Evolutionary conservation across 2,113 vertebrate species (phyloP).

Genomic region (Phoenicopterus ruber): DNA sequence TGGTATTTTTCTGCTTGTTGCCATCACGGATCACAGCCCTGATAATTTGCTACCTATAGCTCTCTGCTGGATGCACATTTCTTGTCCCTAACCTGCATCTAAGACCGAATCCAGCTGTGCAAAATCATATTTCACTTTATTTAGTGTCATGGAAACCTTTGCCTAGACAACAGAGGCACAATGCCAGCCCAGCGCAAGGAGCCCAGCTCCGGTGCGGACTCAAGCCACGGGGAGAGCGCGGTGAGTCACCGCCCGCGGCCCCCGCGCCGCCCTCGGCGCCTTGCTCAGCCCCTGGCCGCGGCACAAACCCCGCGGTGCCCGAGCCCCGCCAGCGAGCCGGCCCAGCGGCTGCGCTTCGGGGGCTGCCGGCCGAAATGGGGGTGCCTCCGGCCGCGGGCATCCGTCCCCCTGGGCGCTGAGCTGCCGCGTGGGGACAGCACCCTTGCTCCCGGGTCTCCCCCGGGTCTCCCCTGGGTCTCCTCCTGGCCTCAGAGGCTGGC

Average conservation of each 20-base stretch:
- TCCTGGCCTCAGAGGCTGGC: accelerated
- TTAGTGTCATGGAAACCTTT: conserved; percentile 63
- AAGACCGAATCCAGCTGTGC: conserved; percentile 50
- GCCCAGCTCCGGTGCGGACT: accelerated
- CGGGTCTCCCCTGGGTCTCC: not conserved
- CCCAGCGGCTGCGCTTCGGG: accelerated
- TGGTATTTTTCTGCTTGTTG: conserved; percentile 24
- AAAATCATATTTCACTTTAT: conserved; percentile 50
- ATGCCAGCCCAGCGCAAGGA: not conserved
- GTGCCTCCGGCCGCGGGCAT: accelerated
- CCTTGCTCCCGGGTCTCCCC: not conserved
- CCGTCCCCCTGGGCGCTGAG: not conserved
- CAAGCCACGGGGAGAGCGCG: accelerated
- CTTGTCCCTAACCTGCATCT: conserved; percentile 38
- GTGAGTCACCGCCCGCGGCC: not conserved
- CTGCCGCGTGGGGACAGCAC: not conserved
- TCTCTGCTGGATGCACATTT: conserved; percentile 35
- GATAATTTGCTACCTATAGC: conserved; percentile 20
- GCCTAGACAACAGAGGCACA: conserved; percentile 53
- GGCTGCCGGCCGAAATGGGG: accelerated
- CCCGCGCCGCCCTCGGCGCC: accelerated
- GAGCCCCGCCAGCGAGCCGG: accelerated
- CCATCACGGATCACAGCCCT: conserved; percentile 10
- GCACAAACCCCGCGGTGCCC: accelerated
- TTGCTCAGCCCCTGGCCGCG: not conserved